Percentiles rank a stretch among this genome's conserved stretches.
phyloP scores from a whole-genome alignment of 2,888 invertebrate species.

The Neoaliturus tenellus region DNA sequence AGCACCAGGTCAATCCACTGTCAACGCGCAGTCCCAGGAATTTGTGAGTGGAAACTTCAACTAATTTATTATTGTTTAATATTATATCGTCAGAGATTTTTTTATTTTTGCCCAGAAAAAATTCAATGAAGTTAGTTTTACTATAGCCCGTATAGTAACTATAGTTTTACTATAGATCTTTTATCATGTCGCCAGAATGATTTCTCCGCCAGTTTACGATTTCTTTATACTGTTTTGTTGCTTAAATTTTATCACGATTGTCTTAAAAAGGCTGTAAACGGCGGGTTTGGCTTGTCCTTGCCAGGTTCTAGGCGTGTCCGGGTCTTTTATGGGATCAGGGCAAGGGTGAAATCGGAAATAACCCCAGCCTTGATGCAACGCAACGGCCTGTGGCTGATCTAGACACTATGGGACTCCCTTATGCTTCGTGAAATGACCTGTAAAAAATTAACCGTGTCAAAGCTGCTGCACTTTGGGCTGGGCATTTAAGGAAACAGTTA shows the following conservation, averaged over 20 bases:
- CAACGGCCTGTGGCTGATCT: neutral
- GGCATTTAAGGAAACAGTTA: neutral
- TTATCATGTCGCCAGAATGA: too few species aligned
- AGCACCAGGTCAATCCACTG: too few species aligned
- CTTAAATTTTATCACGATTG: slow-evolving; percentile 1
- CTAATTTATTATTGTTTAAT: too few species aligned
- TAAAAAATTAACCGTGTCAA: neutral
- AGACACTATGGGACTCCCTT: neutral
- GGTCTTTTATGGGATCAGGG: slow-evolving; percentile 24
- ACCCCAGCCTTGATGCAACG: slow-evolving; percentile 16
- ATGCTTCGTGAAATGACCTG: neutral
- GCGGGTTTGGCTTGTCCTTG: neutral
- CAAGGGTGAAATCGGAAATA: slow-evolving; percentile 42
- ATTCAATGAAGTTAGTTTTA: too few species aligned
- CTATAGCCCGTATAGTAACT: too few species aligned
- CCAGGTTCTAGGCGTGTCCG: slow-evolving; percentile 33
- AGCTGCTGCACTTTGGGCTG: neutral
- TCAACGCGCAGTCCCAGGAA: too few species aligned
- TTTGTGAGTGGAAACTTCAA: too few species aligned
- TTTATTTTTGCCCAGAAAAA: too few species aligned
- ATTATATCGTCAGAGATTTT: too few species aligned
- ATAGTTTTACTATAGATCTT: too few species aligned
- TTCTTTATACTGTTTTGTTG: neutral
- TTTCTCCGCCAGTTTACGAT: neutral
- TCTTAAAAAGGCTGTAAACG: slow-evolving; percentile 8